Evolutionary conservation across 2,888 invertebrate genomes (phyloP), one percentile per base, ranked within the genome.

Genomic region (Hedya salicella): DNA sequence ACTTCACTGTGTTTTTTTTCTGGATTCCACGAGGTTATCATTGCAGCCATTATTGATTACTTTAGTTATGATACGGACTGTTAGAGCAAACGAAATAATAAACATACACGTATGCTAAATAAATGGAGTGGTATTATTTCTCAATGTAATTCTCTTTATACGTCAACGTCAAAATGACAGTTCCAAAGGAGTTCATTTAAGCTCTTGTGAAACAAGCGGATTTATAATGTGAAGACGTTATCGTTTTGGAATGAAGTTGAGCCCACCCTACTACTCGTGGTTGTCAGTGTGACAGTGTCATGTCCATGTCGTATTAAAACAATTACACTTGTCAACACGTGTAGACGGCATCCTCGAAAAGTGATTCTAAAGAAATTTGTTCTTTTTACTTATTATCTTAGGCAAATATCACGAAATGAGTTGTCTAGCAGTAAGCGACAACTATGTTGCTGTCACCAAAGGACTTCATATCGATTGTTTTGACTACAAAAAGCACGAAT

Each of bases 1-100:
- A 88, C 84, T 70, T 98, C 97, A 75, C 95, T 96, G 79, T 97
- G 95, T 70, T 95, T 96, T 82, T 96, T 97, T 68, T 95, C 95
- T 8, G 96, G 94, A 80, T 93, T 93, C 95, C 95, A 96, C 63
- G 93, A 93, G 67, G 93, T 90, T 61, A 93, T 88, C 83, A 93
- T 88, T 67, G 89, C 84, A 71, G 93, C 92, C 92, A 93, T 93
- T 54, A 66, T 70, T 62, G 44, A 36, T 44, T 25, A 48, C 32
- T 21, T 36, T 19, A 46, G 14, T 39, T 21, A 17, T 25, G 39
- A 16, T 8, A 32, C n/a, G 30, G 13, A 46, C 19, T 9, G 17
- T 25, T 13, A 17, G 17, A 44, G 6, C 1, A 59, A 25, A 65
- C 14, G 25, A 59, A 53, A 36, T 48, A 62, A 65, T 39, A 36